Base-by-base conservation (phyloP, 2,113 vertebrate species). In the Lucifuga dentata region DNA sequence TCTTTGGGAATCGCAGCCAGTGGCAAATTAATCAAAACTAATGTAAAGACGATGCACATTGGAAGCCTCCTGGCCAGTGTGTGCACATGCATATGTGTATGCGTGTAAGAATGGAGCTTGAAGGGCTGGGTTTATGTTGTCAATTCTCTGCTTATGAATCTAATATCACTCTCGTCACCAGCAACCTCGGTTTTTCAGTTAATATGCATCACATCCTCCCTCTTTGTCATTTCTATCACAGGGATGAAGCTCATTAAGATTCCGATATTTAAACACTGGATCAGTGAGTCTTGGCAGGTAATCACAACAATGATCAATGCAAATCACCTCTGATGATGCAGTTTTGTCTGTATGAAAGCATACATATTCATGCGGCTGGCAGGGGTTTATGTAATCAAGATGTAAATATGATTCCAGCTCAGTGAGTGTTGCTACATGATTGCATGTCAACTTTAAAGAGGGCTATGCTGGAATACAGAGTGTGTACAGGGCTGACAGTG, bases 301-400 rank as follows among this genome's bases (percentile, higher is more conserved):
- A 72, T 70, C 55, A 62, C 20, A 68, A 43, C 15, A 21, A 3
- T 19, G 43, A 85, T 52, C 60, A 52, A 59, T 59, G 72, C 53
- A 58, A 60, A 79, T 80, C 46, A 48, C 26, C 48, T 71, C 52
- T 8, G 45, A 77, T 69, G 51, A 66, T 57, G 55, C 16, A 50
- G 15, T 1, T 12, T 49, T 45, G 48, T 48, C 69, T 53, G 38
- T 16, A 15, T 51, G 50, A 49, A 48, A 35, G 8, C n/a, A 51
- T 81, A 46, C 67, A 84, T 84, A 86, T 84, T 77, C 33, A 86
- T 76, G 76, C 3, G 36, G 38, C 9, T 44, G 48, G 66, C 51
- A 48, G 57, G 40, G 57, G 58, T 45, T 63, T 77, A 60, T 35
- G 23, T 50, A 78, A 82, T 82, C 81, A 84, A 26, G 52, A 77